Conservation (phyloP, 2,888 invertebrate genomes). For the Agrotis clavis region DNA sequence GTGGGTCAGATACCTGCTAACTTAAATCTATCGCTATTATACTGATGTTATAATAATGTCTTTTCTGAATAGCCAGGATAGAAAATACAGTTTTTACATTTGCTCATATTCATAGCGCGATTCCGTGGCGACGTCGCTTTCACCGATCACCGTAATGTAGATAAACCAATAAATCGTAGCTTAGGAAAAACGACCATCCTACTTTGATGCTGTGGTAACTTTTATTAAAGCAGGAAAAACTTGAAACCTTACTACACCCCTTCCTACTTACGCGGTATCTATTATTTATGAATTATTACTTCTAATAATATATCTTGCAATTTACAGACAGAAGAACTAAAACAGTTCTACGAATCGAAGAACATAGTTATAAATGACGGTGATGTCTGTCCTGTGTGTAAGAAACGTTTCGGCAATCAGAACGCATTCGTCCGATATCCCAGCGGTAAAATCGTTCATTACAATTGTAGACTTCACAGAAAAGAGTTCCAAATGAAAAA, state of each 20-base stretch:
- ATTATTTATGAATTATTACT: background rate
- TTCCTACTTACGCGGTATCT: too few relatives aligned
- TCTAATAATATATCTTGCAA: background rate
- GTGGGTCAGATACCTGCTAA: slow-evolving; percentile 76
- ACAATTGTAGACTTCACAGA: slow-evolving; percentile 93
- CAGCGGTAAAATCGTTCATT: slow-evolving; percentile 97
- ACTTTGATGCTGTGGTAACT: background rate
- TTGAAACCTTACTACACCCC: background rate
- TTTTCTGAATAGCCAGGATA: too few relatives aligned
- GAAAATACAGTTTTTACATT: background rate
- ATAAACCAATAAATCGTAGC: background rate
- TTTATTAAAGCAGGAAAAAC: background rate
- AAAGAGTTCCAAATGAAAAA: slow-evolving; percentile 19
- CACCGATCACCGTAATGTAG: background rate
- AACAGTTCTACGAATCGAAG: slow-evolving; percentile 95
- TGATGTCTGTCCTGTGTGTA: slow-evolving; percentile 97
- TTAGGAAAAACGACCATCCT: background rate
- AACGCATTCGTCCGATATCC: slow-evolving; percentile 98
- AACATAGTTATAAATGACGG: slow-evolving; percentile 96
- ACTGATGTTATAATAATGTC: background rate
- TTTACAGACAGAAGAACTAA: slow-evolving; percentile 93
- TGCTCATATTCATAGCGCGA: background rate
- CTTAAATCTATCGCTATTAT: background rate
- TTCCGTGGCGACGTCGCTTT: background rate
- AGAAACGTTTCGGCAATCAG: slow-evolving; percentile 97